Percentiles rank a stretch among this genome's conserved stretches.
phyloP scores from a whole-genome alignment of 2,797 vertebrate genomes.

The Pseudochromis fuscus region DNA sequence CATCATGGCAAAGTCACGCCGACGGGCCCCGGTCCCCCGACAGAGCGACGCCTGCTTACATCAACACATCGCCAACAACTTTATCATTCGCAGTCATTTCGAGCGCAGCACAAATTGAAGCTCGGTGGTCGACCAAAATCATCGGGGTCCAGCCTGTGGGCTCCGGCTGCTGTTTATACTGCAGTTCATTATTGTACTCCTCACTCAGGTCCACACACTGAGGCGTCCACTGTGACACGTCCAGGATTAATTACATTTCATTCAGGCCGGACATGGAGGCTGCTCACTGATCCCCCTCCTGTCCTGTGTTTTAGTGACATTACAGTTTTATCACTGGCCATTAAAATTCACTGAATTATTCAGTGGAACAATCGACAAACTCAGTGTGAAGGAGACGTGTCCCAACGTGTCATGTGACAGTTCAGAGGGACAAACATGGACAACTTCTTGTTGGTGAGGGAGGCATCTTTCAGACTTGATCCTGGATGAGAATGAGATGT shows the following conservation, averaged over 20 bases:
- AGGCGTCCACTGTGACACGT: background rate
- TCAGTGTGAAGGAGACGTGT: background rate
- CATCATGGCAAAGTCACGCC: conserved; percentile 68
- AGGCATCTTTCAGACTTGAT: too few relatives aligned
- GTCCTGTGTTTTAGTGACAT: too few relatives aligned
- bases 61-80: conserved; percentile 46
- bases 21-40: conserved; percentile 44
- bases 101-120: conserved; percentile 33
- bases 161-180: background rate
- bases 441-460: too few relatives aligned
- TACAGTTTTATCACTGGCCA: background rate
- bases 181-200: background rate
- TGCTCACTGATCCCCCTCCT: background rate
- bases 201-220: background rate
- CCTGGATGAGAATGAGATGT: too few relatives aligned
- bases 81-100: conserved; percentile 52
- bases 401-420: too few relatives aligned
- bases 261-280: background rate
- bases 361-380: background rate
- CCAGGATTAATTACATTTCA: background rate
- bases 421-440: too few relatives aligned
- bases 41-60: conserved; percentile 53
- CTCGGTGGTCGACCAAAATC: conserved; percentile 15
- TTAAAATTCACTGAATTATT: background rate
- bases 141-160: conserved; percentile 7